Base-by-base conservation (phyloP, 1,140 invertebrate genomes). In the Dinoponera quadriceps region DNA sequence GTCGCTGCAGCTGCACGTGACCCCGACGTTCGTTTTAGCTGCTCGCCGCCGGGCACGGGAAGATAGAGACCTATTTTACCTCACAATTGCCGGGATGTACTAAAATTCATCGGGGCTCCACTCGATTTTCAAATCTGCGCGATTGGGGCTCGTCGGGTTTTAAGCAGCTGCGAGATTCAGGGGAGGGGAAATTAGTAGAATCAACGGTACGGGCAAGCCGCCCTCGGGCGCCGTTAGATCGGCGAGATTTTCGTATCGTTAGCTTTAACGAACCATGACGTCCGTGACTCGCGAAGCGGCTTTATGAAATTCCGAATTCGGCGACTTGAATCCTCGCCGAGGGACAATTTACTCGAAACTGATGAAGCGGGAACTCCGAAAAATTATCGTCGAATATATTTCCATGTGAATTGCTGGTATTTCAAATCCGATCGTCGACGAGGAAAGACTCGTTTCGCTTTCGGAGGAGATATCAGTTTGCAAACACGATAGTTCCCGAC, bases 1-100 rank as follows among this genome's bases (percentile, higher is more conserved):
- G 75, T 80, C 75, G 51, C 22, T 57, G 75, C 63, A 71, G 38
- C 51, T 78, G 75, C 75, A 80, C 75, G 65, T 77, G 74, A 77
- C 29, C 48, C 11, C 33, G 49, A 16, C 18, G 25, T 69, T 51
- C 25, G 48, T 54, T 69, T 69, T 18, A 44, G 63, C 57, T 71
- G 27, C 54, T 0, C 38, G 9, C 38, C 54, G 75, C 75, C 38
- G 49, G 5, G 29, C 51, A 11, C 7, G 16, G 13, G 38, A 48
- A n/a, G 22, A 62, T 49, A n/a, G 22, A 49, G 44, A 18, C 38
- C 22, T 75, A 71, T 80, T 80, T 59, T n/a, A 59, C 49, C n/a
- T 27, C 7, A 18, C 33, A 18, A 18, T 55, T 9, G 54, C 54
- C 3, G n/a, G 54, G 3, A 14, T 22, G 55, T 69, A 59, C 65